Conservation (phyloP, 2,888 invertebrate genomes). For the Leptothorax acervorum region DNA sequence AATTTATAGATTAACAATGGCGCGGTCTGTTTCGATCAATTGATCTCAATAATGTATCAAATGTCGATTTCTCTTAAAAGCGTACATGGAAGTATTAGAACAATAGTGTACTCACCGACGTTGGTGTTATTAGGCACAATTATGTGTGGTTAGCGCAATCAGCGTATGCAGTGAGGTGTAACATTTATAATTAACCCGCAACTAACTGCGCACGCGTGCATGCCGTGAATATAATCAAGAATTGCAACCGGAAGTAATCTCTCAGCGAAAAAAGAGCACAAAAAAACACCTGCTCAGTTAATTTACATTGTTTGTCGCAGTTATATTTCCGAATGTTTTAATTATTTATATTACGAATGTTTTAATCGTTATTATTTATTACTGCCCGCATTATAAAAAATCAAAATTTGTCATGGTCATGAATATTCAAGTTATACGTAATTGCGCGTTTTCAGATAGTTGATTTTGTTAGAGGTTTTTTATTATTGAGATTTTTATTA, state of each 20-base stretch:
- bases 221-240: slow-evolving; percentile 59
- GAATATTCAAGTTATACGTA: not conserved
- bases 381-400: not conserved
- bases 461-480: not conserved
- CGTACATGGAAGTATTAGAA: slow-evolving; percentile 36
- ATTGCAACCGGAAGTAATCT: slow-evolving; percentile 70
- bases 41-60: slow-evolving; percentile 11
- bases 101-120: slow-evolving; percentile 27
- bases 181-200: slow-evolving; percentile 68
- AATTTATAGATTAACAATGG: slow-evolving; percentile 11
- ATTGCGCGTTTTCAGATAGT: not conserved
- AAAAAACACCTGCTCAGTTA: not conserved
- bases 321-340: slow-evolving; percentile 9
- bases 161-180: slow-evolving; percentile 54
- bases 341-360: not conserved
- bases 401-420: not conserved
- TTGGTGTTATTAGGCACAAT: slow-evolving; percentile 56
- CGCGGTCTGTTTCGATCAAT: not conserved
- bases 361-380: slow-evolving; percentile 8
- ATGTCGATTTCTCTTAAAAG: slow-evolving; percentile 38
- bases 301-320: not conserved
- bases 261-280: slow-evolving; percentile 46
- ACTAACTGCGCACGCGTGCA: slow-evolving; percentile 54
- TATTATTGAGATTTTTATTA: not conserved
- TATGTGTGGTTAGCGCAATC: slow-evolving; percentile 56